Base-by-base conservation (phyloP, 1,140 invertebrate species). In the Patella vulgata region DNA sequence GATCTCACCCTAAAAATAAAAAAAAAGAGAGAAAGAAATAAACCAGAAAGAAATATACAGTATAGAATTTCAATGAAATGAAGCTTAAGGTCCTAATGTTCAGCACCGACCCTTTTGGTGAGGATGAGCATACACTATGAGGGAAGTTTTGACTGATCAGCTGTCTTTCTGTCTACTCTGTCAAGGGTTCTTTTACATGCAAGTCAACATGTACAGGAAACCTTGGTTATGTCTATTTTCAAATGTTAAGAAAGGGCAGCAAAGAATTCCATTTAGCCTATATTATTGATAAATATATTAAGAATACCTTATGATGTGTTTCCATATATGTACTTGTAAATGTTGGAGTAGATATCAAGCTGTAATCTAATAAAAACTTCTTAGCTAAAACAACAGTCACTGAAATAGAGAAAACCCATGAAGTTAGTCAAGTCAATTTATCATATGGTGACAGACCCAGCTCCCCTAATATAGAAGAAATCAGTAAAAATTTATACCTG, bases 351-450 rank as follows among this genome's bases (percentile, higher is more conserved):
- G 55, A 42, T 6, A 63, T 44, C 12, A 75, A 48, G 9, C 70
- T 55, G 39, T 75, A 75, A 53, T 75, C 73, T 39, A 72, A 59
- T 0, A 72, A 39, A 43, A 72, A 72, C 39, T 52, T 59, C n/a
- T 71, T 53, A 39, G 30, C 59, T 5, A 72, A 52, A 5, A 31
- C 12, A 11, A 68, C 40, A 33, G 55, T 57, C 2, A 71, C 65
- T 62, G 60, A 8, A 63, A 52, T 23, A 62, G 39, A 54, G 36
- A 31, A 44, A 52, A 63, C 28, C 36, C n/a, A 39, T 23, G 3
- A 48, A 21, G n/a, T 54, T 33, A 55, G 19, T 23, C 23, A 63
- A 21, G n/a, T n/a, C n/a, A n/a, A n/a, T 3, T 40, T 25, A 27
- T 21, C 21, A 17, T 63, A 43, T 17, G 44, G 30, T 25, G 55